Evolutionary conservation across 2,888 invertebrate genomes (phyloP), one percentile per base, ranked within the genome.

Genomic region (Acanthococcus lagerstroemiae): DNA sequence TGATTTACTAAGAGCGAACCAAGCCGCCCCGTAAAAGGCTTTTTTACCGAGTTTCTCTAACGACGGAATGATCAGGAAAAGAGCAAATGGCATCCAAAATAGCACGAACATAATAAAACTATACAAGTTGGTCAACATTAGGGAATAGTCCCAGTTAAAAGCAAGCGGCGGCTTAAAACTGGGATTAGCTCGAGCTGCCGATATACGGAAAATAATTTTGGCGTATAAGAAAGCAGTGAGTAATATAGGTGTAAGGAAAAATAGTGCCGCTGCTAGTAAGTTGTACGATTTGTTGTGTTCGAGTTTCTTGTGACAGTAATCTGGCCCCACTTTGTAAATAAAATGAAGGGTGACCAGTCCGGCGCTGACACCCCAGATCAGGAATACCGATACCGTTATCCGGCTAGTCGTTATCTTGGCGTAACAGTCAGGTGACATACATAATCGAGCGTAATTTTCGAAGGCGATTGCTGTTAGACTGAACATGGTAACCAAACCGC

Each of bases 1-100:
- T 0, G 86, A 83, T 70, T 88, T 86, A 70, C 81, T 79, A 15
- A 87, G 76, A 0, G 85, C 88, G 66, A 87, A 73, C 85, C 86
- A 87, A 15, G 83, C 84, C 52, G 83, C 76, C 70, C 83, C 81
- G 74, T 87, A 86, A 74, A 82, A 85, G n/a, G 80, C 75, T 2
- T 78, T 74, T 67, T 83, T 79, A 15, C 77, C 77, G 0, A 79
- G 75, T 2, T 73, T 71, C 2, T 81, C 80, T 37, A 78, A 79
- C 12, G 81, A 80, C 68, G 81, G 81, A 5, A 81, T 72, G 60
- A 82, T 80, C 1, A 86, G 76, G 0, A 84, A 77, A 3, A 84
- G 74, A 1, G 84, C 80, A 72, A 86, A 85, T 0, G 88, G 88
- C 26, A 82, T 71, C 88, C 88, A 88, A 71, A 83, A 82, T 5